Conservation (phyloP, 2,797 vertebrate species). For the Oreochromis mossambicus region DNA sequence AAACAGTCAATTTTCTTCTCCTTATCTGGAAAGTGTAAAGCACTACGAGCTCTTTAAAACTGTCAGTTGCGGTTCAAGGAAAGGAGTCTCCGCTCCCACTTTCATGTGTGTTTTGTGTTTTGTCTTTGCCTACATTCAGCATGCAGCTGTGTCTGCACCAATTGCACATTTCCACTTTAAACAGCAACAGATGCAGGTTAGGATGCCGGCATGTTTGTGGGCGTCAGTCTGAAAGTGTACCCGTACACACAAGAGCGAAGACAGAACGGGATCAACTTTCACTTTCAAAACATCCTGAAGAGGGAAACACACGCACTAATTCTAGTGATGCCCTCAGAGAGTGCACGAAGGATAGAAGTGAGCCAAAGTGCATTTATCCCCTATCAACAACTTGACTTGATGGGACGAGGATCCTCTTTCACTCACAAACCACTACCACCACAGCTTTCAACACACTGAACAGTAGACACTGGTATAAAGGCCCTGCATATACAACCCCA, state of each 20-base stretch:
- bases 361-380: constrained; percentile 44
- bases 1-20: background rate
- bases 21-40: background rate
- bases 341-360: background rate
- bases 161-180: constrained; percentile 16
- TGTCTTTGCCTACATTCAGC: background rate
- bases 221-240: background rate
- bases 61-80: background rate
- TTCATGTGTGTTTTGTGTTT: constrained; percentile 5
- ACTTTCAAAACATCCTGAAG: constrained; percentile 61
- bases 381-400: constrained; percentile 32
- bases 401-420: constrained; percentile 30
- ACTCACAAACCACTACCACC: background rate
- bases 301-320: constrained; percentile 23
- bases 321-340: background rate
- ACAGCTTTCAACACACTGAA: background rate
- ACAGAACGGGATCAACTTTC: constrained; percentile 30
- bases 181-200: constrained; percentile 5
- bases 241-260: background rate
- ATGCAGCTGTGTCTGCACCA: constrained; percentile 25
- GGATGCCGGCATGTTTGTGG: constrained; percentile 4
- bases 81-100: background rate
- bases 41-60: background rate
- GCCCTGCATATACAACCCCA: background rate
- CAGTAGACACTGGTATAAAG: background rate